Conservation (phyloP, 2,888 invertebrate genomes). For the Noctua janthe region DNA sequence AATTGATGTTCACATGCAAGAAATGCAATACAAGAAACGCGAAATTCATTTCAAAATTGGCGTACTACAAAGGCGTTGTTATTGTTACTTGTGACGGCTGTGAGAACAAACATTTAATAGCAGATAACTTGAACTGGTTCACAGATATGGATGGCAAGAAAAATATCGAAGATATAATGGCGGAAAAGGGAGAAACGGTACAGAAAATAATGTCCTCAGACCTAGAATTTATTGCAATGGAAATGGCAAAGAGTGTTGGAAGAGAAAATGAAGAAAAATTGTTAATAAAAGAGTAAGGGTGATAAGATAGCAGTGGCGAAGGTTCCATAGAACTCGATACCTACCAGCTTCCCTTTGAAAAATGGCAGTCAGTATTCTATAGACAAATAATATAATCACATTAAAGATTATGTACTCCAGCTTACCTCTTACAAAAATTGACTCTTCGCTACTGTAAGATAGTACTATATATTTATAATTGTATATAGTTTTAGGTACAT, state of each 20-base stretch:
- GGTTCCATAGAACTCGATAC: no score
- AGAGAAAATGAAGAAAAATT: constrained; percentile 66
- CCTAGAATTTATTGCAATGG: constrained; percentile 87
- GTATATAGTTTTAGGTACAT: constrained; percentile 4
- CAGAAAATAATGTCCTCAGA: constrained; percentile 88
- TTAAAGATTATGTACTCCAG: no score
- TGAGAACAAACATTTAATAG: constrained; percentile 97
- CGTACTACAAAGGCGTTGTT: constrained; percentile 97
- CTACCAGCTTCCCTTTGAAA: no score
- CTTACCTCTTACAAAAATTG: no score
- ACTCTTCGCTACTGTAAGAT: no score
- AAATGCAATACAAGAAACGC: constrained; percentile 94
- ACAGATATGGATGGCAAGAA: constrained; percentile 93
- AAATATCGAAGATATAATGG: constrained; percentile 97
- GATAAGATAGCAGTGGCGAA: not conserved
- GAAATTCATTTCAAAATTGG: constrained; percentile 95
- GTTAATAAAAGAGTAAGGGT: constrained; percentile 57
- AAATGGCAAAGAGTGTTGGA: constrained; percentile 74
- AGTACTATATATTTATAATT: not conserved
- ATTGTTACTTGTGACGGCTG: constrained; percentile 97
- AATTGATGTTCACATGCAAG: constrained; percentile 96
- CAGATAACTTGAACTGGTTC: constrained; percentile 99
- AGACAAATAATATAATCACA: no score
- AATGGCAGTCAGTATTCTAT: no score
- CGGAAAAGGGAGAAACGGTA: constrained; percentile 96